These are phyloP conservation scores for Magallana angulata DNA, from an alignment of 1,140 invertebrate genomes.

Conservation along the genomic window DNA sequence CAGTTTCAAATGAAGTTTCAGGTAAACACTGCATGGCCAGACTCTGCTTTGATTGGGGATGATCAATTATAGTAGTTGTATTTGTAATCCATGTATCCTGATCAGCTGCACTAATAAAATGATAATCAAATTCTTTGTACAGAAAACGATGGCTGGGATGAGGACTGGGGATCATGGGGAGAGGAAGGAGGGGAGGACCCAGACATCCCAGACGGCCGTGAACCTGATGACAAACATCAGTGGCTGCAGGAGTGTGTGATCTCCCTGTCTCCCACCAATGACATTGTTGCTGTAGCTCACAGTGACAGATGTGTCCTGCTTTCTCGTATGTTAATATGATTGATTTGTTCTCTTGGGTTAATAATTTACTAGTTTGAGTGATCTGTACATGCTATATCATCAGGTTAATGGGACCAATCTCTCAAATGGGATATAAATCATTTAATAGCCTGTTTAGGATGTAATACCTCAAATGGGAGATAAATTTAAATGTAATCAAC, in stretches of 20 bases:
- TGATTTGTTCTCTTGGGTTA: too few relatives aligned
- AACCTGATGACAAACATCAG: constrained; percentile 62
- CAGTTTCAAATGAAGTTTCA: constrained; percentile 35
- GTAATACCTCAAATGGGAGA: too few relatives aligned
- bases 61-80: too few relatives aligned
- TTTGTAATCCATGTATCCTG: too few relatives aligned
- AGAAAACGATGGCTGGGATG: constrained; percentile 67
- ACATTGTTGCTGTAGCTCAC: constrained; percentile 86
- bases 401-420: too few relatives aligned
- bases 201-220: constrained; percentile 52
- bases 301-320: constrained; percentile 85
- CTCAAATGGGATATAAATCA: too few relatives aligned
- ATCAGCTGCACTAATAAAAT: too few relatives aligned
- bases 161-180: constrained; percentile 73
- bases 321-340: constrained; percentile 81
- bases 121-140: not conserved
- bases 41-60: too few relatives aligned
- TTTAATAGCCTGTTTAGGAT: too few relatives aligned
- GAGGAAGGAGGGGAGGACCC: constrained; percentile 66
- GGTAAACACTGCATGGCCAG: not conserved
- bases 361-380: too few relatives aligned
- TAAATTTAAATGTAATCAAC: too few relatives aligned
- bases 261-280: constrained; percentile 87
- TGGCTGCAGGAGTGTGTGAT: constrained; percentile 88
- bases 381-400: too few relatives aligned